Evolutionary conservation across 2,113 vertebrate species (phyloP), one percentile per base, ranked within the genome.

Genomic region (Sinocyclocheilus grahami): DNA sequence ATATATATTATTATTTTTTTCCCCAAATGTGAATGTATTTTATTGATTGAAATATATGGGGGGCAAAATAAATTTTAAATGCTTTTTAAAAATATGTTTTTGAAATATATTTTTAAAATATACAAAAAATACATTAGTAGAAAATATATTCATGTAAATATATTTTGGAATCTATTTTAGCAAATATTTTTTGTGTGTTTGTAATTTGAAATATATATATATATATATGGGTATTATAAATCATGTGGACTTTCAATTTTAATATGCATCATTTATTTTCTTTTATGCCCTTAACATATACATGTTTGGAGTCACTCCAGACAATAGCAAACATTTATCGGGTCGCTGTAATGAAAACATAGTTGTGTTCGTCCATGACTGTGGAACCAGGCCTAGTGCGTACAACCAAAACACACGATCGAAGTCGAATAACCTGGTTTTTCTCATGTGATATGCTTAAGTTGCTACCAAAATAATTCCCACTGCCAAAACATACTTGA

Each of bases 401-500:
- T 10, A 16, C 46, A 30, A 48, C 48, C 48, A 53, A 81, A 30
- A 16, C 39, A 48, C 80, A 80, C n/a, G 13, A 79, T 39, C 53
- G 16, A 37, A 13, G 10, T 4, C 53, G 2, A 33, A 33, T 27
- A 51, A 24, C 74, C 74, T 51, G 74, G 46, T 14, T 37, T 16
- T 58, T 11, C 48, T 51, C 60, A 82, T 67, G 62, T 4, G 39
- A 65, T 46, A 30, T 30, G 24, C 79, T 71, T 71, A 71, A 71
- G 1, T 20, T 37, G 27, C 24, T 14, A 55, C 48, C 37, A 42
- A 55, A 53, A 74, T 55, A 81, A 27, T 63, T 74, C 53, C 16
- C 18, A 0, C 10, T 42, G 46, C 13, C 78, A 87, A 85, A 84
- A 62, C 77, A 51, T 14, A 60, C 65, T 18, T 2, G 63, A 84